A percentile compares a stretch with the other conserved stretches of the same genome.
Conservation (phyloP, 1,140 invertebrate genomes). For the Drosophila ananassae region DNA sequence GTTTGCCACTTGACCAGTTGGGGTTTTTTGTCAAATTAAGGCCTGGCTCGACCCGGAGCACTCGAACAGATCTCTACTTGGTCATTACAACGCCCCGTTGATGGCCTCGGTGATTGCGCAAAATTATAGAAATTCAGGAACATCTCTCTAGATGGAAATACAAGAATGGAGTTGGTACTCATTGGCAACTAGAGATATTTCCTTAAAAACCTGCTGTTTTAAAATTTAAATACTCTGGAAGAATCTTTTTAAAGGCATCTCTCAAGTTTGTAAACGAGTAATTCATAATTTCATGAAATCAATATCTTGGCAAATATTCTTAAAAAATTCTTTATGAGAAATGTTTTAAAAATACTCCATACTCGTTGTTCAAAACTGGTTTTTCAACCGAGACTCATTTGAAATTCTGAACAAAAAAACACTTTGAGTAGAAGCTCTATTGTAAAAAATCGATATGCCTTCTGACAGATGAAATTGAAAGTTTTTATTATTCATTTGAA, state of each 20-base stretch:
- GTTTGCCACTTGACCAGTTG: slow-evolving; percentile 53
- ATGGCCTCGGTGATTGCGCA: slow-evolving; percentile 59
- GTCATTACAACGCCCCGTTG: slow-evolving; percentile 62
- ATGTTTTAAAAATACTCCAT: too few species aligned
- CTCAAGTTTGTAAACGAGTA: too few species aligned
- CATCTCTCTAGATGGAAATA: not conserved
- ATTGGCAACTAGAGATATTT: not conserved
- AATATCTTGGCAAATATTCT: too few species aligned
- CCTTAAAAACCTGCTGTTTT: too few species aligned
- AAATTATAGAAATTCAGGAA: slow-evolving; percentile 59
- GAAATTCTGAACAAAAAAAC: not conserved
- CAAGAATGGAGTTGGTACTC: not conserved
- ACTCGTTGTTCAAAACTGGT: not conserved
- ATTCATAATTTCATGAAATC: too few species aligned
- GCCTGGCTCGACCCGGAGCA: slow-evolving; percentile 30
- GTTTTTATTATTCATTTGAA: slow-evolving; percentile 32
- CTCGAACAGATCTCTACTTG: slow-evolving; percentile 18
- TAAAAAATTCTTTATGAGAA: too few species aligned
- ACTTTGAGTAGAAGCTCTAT: not conserved
- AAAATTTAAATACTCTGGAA: too few species aligned
- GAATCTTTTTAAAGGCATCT: too few species aligned
- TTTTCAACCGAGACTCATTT: not conserved
- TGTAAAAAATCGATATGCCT: not conserved
- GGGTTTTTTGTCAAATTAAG: slow-evolving; percentile 58
- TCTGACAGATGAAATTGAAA: slow-evolving; percentile 13